Percentiles rank a stretch among this genome's conserved stretches.
Conservation (phyloP, 2,113 vertebrate species). For the Platycercus adscitus region DNA sequence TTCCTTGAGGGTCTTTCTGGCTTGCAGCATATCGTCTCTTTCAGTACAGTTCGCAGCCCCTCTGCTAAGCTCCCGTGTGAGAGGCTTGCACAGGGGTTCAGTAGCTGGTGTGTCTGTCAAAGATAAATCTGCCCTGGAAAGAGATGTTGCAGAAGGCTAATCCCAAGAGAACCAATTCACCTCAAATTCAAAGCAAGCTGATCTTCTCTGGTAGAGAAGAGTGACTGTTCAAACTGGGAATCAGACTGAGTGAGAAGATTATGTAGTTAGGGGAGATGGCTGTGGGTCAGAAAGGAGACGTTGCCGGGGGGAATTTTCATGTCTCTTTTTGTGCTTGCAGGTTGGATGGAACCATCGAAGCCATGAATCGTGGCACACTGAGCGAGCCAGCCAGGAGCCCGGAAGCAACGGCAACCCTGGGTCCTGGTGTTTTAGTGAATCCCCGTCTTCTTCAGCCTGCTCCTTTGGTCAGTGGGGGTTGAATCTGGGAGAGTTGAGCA, state of each 20-base stretch:
- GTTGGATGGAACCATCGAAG: conserved; percentile 87
- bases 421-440: conserved; percentile 85
- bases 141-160: background rate
- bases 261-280: accelerated
- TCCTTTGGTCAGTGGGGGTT: conserved; percentile 81
- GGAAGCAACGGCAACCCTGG: conserved; percentile 33
- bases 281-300: background rate
- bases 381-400: conserved; percentile 47
- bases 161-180: background rate
- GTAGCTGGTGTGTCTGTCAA: background rate
- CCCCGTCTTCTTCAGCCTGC: conserved; percentile 85
- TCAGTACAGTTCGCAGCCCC: background rate
- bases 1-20: background rate
- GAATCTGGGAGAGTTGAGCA: background rate
- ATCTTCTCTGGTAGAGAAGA: background rate
- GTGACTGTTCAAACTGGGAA: background rate
- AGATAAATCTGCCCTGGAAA: background rate
- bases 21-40: background rate
- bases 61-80: background rate
- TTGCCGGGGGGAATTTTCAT: background rate
- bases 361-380: conserved; percentile 76
- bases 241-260: accelerated
- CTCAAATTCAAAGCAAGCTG: background rate
- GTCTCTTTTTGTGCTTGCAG: conserved; percentile 71
- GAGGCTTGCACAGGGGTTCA: background rate